Evolutionary conservation across 2,888 invertebrate species (phyloP), one percentile per base, ranked within the genome.

Genomic region (Drosophila meridiana): DNA sequence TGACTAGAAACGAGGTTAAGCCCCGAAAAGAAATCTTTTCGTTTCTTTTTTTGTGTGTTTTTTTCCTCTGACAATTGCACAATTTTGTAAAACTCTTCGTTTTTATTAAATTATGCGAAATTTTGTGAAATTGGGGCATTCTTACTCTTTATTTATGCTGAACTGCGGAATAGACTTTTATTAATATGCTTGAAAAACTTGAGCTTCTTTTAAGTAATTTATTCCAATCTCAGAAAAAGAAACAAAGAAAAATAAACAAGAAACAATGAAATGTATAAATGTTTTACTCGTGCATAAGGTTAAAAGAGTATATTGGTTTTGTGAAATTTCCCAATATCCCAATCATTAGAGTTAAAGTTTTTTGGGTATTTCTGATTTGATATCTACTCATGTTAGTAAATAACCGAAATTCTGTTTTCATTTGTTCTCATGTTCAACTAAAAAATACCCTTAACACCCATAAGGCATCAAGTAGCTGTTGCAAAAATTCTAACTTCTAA

Each of bases 1-100:
- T 50, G 69, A 57, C 67, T 71, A 67, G 59, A 75, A 89, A 89
- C 63, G 73, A 48, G 85, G 90, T 82, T 82, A 89, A 67, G 65
- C 64, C 56, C 28, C 55, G 61, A 32, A 60, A 47, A 73, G 8
- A 48, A 61, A 68, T 48, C 58, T 53, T 50, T 64, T 64, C 45
- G 1, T 52, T 11, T 64, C 40, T 11, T 52, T 11, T 34, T 20
- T 11, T 11, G 5, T 11, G n/a, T n/a, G n/a, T 50, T n/a, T 36
- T 26, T 5, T 13, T 5, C 13, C 43, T 62, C 82, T 68, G 76
- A 84, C 87, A 89, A 84, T 83, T 78, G 68, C 70, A 71, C 62
- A 87, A 56, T 56, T 40, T 42, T n/a, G 42, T 56, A 30, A 30
- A 42, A 78, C 58, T 63, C 32, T 47, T 69, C 71, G 71, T 13